Conservation (phyloP, 2,888 invertebrate species). For the Stegana nigrithorax region DNA sequence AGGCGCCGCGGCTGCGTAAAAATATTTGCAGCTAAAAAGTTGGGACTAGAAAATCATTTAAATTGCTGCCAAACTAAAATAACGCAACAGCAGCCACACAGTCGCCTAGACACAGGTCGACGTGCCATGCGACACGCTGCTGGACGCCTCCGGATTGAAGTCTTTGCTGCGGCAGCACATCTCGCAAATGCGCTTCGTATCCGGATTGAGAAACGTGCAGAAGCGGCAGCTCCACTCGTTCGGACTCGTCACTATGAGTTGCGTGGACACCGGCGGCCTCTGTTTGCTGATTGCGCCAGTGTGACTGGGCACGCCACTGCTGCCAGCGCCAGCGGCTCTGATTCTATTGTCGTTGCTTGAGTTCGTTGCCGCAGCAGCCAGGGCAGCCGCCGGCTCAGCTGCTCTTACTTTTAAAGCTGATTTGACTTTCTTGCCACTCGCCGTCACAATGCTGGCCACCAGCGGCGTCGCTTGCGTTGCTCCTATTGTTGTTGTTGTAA, state of each 20-base stretch:
- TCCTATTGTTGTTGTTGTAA: conserved; percentile 18
- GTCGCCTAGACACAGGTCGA: conserved; percentile 64
- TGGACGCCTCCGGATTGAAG: conserved; percentile 65
- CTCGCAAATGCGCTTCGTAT: conserved; percentile 74
- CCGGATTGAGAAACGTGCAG: conserved; percentile 77
- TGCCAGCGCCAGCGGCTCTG: conserved; percentile 23
- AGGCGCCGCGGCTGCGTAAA: not conserved
- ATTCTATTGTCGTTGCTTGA: conserved; percentile 31
- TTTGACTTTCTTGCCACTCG: conserved; percentile 47
- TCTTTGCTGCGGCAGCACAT: conserved; percentile 75
- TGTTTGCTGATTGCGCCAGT: conserved; percentile 49
- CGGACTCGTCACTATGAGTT: conserved; percentile 58
- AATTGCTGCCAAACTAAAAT: not conserved
- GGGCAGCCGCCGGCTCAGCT: too few species aligned
- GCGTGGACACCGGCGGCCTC: conserved; percentile 48
- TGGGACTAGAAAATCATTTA: not conserved
- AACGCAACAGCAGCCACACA: conserved; percentile 14
- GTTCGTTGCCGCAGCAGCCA: conserved; percentile 20
- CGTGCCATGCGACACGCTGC: conserved; percentile 53
- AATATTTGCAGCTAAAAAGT: not conserved
- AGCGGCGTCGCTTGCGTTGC: conserved; percentile 8
- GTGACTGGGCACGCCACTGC: not conserved
- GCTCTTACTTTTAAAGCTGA: conserved; percentile 55
- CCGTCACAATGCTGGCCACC: not conserved
- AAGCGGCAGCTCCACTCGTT: conserved; percentile 75